phyloP scores from a whole-genome alignment of 1,140 invertebrate species.

The Lasioglossum albipes region DNA sequence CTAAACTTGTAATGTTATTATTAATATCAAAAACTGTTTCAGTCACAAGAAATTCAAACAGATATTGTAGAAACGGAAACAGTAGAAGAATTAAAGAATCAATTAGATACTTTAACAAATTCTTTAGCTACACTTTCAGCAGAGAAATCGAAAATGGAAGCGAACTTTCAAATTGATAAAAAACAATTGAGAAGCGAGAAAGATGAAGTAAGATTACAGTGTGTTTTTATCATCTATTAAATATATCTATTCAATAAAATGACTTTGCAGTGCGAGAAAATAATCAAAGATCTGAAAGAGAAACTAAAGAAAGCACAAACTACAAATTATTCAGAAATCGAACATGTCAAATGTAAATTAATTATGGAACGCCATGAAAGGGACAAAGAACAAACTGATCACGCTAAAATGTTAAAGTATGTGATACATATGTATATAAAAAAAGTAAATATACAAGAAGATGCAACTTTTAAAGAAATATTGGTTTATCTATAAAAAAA shows the following conservation, averaged over 20 bases:
- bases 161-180: conserved; percentile 89
- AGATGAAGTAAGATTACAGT: conserved; percentile 76
- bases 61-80: conserved; percentile 67
- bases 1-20: not conserved
- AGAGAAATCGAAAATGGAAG: conserved; percentile 91
- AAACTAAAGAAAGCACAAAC: conserved; percentile 82
- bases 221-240: not conserved
- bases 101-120: conserved; percentile 85
- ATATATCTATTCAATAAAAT: conserved; percentile 15
- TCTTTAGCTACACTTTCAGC: conserved; percentile 89
- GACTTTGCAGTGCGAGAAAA: conserved; percentile 83
- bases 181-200: conserved; percentile 86
- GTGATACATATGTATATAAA: not conserved
- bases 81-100: conserved; percentile 78
- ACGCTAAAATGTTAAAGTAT: conserved; percentile 84
- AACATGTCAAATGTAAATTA: conserved; percentile 86
- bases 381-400: conserved; percentile 88
- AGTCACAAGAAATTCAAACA: conserved; percentile 47
- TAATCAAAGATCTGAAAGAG: conserved; percentile 82
- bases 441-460: conserved; percentile 6
- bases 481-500: not conserved
- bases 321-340: conserved; percentile 82
- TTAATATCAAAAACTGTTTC: conserved; percentile 14
- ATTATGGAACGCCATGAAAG: conserved; percentile 88
- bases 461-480: no score